Evolutionary conservation across 2,113 vertebrate genomes (phyloP).

Genomic region (Xenopus borealis): DNA sequence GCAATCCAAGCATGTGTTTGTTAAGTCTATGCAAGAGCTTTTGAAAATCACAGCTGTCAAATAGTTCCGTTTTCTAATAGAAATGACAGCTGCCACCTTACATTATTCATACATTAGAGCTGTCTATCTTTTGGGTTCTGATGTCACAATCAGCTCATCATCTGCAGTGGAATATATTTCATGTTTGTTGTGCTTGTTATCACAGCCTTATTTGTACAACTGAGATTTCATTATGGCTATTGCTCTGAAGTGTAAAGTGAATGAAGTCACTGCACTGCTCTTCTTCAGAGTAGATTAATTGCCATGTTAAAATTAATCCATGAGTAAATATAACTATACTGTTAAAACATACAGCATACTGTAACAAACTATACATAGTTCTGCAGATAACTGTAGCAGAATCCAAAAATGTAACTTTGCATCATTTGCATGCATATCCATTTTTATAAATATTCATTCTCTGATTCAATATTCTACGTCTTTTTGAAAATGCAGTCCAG

Average conservation of each 20-base stretch:
- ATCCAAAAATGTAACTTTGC: no score
- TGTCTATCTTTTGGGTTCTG: conserved; percentile 47
- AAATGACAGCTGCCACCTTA: conserved; percentile 34
- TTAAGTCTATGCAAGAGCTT: conserved; percentile 31
- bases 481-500: no score
- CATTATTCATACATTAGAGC: conserved; percentile 31
- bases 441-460: no score
- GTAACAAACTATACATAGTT: no score
- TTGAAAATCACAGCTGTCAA: conserved; percentile 45
- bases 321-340: no score
- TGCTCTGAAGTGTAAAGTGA: neutral
- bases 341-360: no score
- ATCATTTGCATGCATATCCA: no score
- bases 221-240: neutral
- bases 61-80: neutral
- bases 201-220: conserved; percentile 46
- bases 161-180: conserved; percentile 47
- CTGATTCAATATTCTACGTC: no score
- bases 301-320: no score
- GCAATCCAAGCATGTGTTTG: neutral
- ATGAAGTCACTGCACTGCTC: neutral
- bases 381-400: no score
- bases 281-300: neutral
- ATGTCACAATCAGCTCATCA: conserved; percentile 52
- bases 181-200: conserved; percentile 51